Evolutionary conservation across 2,888 invertebrate genomes (phyloP).

Genomic region (Hymenopus coronatus): DNA sequence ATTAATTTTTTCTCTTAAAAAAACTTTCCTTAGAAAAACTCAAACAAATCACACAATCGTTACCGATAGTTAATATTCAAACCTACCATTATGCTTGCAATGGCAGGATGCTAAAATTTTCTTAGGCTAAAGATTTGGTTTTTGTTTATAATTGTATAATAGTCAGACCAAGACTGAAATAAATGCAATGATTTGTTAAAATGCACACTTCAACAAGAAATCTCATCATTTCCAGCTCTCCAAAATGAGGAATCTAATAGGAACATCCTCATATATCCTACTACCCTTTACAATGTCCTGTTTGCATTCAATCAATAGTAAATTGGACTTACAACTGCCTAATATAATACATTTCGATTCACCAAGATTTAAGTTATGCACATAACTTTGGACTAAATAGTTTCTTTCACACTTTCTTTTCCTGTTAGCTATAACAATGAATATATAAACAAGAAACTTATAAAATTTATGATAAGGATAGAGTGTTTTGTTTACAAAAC

Average conservation of each 20-base stretch:
- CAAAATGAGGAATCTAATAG: conserved; percentile 27
- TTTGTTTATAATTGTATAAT: conserved; percentile 17
- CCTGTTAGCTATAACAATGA: conserved; percentile 3
- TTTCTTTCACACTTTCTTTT: conserved; percentile 13
- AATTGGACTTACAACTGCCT: conserved; percentile 16
- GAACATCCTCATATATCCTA: conserved; percentile 20
- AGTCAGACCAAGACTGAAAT: conserved; percentile 24
- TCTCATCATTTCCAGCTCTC: conserved; percentile 23
- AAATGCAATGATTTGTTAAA: conserved; percentile 26
- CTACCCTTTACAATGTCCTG: conserved; percentile 10
- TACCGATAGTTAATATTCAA: conserved; percentile 16
- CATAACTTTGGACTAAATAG: conserved; percentile 14
- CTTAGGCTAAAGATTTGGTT: conserved; percentile 23
- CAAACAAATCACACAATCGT: conserved; percentile 23
- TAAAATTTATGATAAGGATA: not conserved
- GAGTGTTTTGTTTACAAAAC: not conserved
- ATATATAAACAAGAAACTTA: conserved; percentile 1
- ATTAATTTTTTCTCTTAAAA: conserved; percentile 15
- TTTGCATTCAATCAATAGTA: conserved; percentile 21
- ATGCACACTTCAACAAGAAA: conserved; percentile 25
- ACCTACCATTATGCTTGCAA: not conserved
- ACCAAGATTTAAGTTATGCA: conserved; percentile 19
- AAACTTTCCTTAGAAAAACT: conserved; percentile 26
- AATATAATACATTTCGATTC: conserved; percentile 8
- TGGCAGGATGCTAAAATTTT: conserved; percentile 19